phyloP scores from a whole-genome alignment of 1,140 invertebrate species.

The Hylaeus anthracinus region DNA sequence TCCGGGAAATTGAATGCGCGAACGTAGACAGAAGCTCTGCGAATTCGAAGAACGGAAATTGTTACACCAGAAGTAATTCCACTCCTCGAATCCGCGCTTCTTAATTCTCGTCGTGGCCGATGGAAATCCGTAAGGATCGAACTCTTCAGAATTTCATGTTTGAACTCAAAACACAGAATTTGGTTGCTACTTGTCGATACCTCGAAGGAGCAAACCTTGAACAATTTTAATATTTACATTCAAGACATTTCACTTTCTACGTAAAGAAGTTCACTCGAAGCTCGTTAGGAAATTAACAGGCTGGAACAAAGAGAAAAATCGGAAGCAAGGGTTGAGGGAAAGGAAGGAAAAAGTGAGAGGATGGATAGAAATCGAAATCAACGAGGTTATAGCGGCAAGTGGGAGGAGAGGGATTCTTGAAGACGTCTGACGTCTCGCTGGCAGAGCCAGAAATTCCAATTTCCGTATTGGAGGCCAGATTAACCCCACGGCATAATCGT shows the following conservation, averaged over 20 bases:
- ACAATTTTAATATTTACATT: too few species aligned
- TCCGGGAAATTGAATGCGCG: conserved; percentile 28
- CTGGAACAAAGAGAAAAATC: neutral
- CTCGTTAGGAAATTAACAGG: conserved; percentile 55
- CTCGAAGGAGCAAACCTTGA: too few species aligned
- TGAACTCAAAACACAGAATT: too few species aligned
- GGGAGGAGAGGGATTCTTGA: conserved; percentile 67
- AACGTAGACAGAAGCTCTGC: conserved; percentile 1
- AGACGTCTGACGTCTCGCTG: conserved; percentile 70
- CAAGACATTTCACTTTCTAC: too few species aligned
- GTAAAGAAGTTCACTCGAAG: conserved; percentile 40
- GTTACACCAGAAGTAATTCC: neutral
- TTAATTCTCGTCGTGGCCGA: neutral
- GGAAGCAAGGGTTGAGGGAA: too few species aligned
- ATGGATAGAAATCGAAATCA: neutral
- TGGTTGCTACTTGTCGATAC: too few species aligned
- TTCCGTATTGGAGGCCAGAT: conserved; percentile 73
- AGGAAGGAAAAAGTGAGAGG: neutral
- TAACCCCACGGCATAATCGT: conserved; percentile 74
- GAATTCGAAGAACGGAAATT: conserved; percentile 32
- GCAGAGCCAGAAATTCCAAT: conserved; percentile 77
- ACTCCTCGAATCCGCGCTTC: neutral
- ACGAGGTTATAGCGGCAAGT: conserved; percentile 4
- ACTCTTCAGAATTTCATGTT: too few species aligned
- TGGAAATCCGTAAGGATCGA: conserved; percentile 26